Evolutionary conservation across 1,140 invertebrate species (phyloP).

Genomic region (Nomia melanderi): DNA sequence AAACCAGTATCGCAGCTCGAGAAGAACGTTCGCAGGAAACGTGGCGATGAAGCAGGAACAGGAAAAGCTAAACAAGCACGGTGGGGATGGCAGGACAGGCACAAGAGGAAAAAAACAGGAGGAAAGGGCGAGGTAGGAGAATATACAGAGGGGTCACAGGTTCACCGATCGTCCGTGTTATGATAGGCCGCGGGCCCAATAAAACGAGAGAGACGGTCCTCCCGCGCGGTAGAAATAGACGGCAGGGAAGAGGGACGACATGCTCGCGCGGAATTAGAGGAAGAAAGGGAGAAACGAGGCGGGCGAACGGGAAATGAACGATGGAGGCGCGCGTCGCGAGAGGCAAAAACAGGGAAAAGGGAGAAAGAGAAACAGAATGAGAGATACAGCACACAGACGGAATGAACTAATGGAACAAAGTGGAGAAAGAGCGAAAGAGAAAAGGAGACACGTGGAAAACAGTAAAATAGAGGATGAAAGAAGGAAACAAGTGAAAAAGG

Average conservation of each 20-base stretch:
- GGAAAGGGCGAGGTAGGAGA: slow-evolving; percentile 38
- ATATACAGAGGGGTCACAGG: slow-evolving; percentile 52
- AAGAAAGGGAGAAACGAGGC: slow-evolving; percentile 4
- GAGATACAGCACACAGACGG: too few relatives aligned
- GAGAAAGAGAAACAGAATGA: slow-evolving; percentile 29
- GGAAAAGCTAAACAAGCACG: background rate
- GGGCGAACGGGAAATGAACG: slow-evolving; percentile 36
- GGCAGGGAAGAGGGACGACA: slow-evolving; percentile 38
- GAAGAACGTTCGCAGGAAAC: background rate
- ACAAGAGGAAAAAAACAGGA: background rate
- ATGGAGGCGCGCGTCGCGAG: slow-evolving; percentile 8
- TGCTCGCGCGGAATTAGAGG: slow-evolving; percentile 17
- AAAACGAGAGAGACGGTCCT: slow-evolving; percentile 49
- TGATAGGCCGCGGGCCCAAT: slow-evolving; percentile 64
- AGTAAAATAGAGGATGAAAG: too few relatives aligned
- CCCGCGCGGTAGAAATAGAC: slow-evolving; percentile 29
- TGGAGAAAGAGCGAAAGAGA: too few relatives aligned
- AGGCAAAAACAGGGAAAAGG: background rate
- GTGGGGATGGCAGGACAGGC: background rate
- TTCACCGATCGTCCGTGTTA: slow-evolving; percentile 66
- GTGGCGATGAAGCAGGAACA: slow-evolving; percentile 17
- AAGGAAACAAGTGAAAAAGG: too few relatives aligned
- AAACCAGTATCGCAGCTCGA: background rate
- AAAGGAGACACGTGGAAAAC: too few relatives aligned
- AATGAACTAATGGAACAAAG: too few relatives aligned